These are phyloP conservation scores for Drosophila ficusphila DNA, from an alignment of 1,140 invertebrate species.

Conservation along the genomic window DNA sequence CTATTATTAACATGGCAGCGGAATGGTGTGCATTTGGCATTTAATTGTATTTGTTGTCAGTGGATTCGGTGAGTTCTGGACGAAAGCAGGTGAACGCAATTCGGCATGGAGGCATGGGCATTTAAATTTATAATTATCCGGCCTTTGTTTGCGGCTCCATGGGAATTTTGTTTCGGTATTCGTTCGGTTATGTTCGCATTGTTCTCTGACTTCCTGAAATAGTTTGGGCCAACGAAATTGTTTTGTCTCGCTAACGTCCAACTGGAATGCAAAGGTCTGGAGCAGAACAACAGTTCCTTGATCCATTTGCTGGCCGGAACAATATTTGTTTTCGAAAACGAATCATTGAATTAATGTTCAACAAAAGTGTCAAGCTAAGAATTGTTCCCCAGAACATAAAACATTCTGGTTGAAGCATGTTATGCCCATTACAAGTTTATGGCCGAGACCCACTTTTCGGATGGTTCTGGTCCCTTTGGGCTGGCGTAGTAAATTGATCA, in stretches of 20 bases:
- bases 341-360: constrained; percentile 8
- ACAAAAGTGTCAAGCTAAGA: neutral
- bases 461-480: neutral
- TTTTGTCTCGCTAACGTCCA: constrained; percentile 4
- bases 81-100: constrained; percentile 31
- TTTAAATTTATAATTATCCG: constrained; percentile 60
- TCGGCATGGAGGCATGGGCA: constrained; percentile 28
- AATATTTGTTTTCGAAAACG: constrained; percentile 17
- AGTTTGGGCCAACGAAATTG: constrained; percentile 24
- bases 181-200: neutral
- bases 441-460: constrained; percentile 5
- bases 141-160: constrained; percentile 24
- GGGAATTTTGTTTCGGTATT: constrained; percentile 7
- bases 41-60: constrained; percentile 63
- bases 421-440: constrained; percentile 17
- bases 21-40: constrained; percentile 58
- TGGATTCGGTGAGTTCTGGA: constrained; percentile 53
- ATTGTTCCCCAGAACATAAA: neutral
- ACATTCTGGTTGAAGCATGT: constrained; percentile 3
- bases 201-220: constrained; percentile 19
- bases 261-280: neutral
- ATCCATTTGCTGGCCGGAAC: constrained; percentile 3
- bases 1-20: constrained; percentile 62
- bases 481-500: constrained; percentile 12
- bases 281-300: constrained; percentile 11